These are phyloP conservation scores for Drosophila ustulata DNA, from an alignment of 2,888 invertebrate genomes.

Conservation along the genomic window DNA sequence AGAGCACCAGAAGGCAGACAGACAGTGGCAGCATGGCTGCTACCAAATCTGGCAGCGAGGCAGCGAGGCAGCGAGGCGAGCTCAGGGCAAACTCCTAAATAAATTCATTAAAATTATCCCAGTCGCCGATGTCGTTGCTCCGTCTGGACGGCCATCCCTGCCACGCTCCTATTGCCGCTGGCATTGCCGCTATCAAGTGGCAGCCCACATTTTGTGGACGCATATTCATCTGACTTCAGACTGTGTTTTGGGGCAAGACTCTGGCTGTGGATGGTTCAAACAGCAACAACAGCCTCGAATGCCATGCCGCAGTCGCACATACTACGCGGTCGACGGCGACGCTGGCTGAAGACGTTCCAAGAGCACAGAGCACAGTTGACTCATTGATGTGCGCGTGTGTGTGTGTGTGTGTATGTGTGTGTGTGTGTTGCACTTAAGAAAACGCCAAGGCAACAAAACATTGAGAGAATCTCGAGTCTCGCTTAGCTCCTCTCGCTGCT, in stretches of 20 bases:
- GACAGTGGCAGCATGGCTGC: conserved; percentile 19
- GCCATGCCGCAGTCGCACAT: conserved; percentile 67
- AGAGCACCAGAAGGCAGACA: conserved; percentile 9
- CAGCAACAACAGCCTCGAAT: conserved; percentile 42
- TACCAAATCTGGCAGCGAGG: conserved; percentile 42
- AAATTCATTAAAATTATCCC: conserved; percentile 82
- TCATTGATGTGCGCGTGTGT: conserved; percentile 26
- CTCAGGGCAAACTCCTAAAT: conserved; percentile 71
- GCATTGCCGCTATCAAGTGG: conserved; percentile 77
- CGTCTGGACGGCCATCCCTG: conserved; percentile 41
- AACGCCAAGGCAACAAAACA: conserved; percentile 62
- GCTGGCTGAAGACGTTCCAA: conserved; percentile 48
- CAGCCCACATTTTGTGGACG: conserved; percentile 77
- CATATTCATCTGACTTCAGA: conserved; percentile 2
- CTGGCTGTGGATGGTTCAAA: conserved; percentile 9
- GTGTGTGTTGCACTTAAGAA: conserved; percentile 63
- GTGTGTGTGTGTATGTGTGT: conserved; percentile 25
- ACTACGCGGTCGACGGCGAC: conserved; percentile 71
- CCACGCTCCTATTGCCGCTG: not conserved
- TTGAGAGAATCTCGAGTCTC: conserved; percentile 49
- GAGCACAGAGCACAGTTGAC: conserved; percentile 42
- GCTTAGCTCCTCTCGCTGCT: conserved; percentile 49
- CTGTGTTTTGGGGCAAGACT: not conserved
- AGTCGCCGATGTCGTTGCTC: conserved; percentile 62
- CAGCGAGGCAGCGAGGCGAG: conserved; percentile 8